Evolutionary conservation across 2,888 invertebrate genomes (phyloP).

Genomic region (Andrena praecox): DNA sequence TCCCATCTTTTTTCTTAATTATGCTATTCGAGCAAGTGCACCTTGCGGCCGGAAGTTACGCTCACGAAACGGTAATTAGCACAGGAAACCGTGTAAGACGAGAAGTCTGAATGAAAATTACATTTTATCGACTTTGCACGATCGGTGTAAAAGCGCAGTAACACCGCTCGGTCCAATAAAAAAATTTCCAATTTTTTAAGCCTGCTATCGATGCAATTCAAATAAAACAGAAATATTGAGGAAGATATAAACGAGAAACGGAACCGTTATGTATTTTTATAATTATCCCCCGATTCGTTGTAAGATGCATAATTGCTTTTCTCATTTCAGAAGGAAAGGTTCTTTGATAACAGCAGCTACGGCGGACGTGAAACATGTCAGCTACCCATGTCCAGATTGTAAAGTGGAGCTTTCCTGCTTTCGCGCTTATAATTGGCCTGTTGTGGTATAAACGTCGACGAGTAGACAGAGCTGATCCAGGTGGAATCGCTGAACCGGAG

Average conservation of each 20-base stretch:
- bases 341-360: constrained; percentile 87
- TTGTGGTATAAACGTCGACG: constrained; percentile 94
- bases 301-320: not conserved
- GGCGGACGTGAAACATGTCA: constrained; percentile 92
- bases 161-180: constrained; percentile 3
- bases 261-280: not conserved
- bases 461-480: constrained; percentile 91
- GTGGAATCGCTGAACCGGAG: constrained; percentile 85
- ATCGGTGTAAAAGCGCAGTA: constrained; percentile 4
- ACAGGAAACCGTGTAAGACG: constrained; percentile 50
- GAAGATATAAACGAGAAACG: no score
- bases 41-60: constrained; percentile 45
- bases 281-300: not conserved
- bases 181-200: not conserved
- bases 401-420: constrained; percentile 92
- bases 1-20: constrained; percentile 17
- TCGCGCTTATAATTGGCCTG: constrained; percentile 92
- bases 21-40: constrained; percentile 23
- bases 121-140: constrained; percentile 52
- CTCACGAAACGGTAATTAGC: constrained; percentile 47
- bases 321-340: constrained; percentile 49
- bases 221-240: not conserved
- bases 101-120: constrained; percentile 28
- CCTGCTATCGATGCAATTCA: constrained; percentile 2
- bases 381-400: constrained; percentile 90